Evolutionary conservation across 2,113 vertebrate genomes (phyloP).

Genomic region (Pica pica): DNA sequence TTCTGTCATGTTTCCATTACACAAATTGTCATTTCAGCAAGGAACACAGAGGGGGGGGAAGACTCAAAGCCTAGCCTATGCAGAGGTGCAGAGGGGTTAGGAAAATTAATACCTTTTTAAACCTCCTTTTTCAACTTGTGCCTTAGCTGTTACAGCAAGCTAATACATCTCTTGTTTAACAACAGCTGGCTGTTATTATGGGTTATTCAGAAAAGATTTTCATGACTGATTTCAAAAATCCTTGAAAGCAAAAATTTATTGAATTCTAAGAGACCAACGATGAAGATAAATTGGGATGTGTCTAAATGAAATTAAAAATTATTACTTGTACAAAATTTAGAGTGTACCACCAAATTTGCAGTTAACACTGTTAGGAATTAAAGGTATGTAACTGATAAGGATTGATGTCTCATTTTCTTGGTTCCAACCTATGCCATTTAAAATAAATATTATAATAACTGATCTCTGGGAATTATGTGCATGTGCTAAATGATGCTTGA

Average conservation of each 20-base stretch:
- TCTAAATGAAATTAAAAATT: conserved; percentile 68
- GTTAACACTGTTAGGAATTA: conserved; percentile 55
- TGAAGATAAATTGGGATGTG: conserved; percentile 64
- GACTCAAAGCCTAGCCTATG: neutral
- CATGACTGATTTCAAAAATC: neutral
- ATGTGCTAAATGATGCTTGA: conserved; percentile 45
- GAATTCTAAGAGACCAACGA: neutral
- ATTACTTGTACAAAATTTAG: conserved; percentile 53
- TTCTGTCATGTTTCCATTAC: neutral
- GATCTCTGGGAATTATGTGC: conserved; percentile 59
- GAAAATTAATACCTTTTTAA: neutral
- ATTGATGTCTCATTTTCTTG: conserved; percentile 62
- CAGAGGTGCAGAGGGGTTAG: neutral
- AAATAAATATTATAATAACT: conserved; percentile 74
- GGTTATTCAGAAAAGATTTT: conserved; percentile 33
- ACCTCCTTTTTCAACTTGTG: neutral
- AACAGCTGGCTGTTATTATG: conserved; percentile 12
- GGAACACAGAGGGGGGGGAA: neutral
- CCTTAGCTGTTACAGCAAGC: neutral
- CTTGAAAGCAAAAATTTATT: conserved; percentile 23
- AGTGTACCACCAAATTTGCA: conserved; percentile 15
- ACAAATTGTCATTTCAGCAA: neutral
- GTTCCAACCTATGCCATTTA: conserved; percentile 28
- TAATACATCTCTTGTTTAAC: neutral
- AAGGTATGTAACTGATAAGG: conserved; percentile 62